Evolutionary conservation across 2,888 invertebrate species (phyloP).

Genomic region (Rutpela maculata): DNA sequence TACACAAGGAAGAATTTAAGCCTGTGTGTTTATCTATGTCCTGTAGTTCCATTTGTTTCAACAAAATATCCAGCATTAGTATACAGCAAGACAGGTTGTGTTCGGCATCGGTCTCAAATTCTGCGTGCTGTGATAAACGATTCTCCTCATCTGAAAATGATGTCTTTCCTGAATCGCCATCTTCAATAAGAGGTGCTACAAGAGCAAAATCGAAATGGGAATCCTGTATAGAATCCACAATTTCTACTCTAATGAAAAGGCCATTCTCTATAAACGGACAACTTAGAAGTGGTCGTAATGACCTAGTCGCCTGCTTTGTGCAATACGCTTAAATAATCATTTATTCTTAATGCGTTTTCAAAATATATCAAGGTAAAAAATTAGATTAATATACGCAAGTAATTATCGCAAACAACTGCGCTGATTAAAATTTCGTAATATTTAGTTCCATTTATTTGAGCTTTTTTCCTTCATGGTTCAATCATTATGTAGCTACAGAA

Average conservation of each 20-base stretch:
- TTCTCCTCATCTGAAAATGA: constrained; percentile 83
- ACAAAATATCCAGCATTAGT: constrained; percentile 94
- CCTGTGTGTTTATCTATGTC: constrained; percentile 89
- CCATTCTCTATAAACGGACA: constrained; percentile 44
- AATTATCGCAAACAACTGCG: too few relatives aligned
- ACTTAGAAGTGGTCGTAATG: constrained; percentile 18
- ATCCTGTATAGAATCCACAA: constrained; percentile 26
- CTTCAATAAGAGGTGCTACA: constrained; percentile 81
- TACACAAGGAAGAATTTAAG: constrained; percentile 84
- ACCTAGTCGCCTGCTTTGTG: not conserved
- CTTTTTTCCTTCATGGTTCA: too few relatives aligned
- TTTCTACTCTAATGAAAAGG: constrained; percentile 48
- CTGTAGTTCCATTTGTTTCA: constrained; percentile 95
- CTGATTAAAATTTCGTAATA: too few relatives aligned
- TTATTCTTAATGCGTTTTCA: too few relatives aligned
- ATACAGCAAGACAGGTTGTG: constrained; percentile 95
- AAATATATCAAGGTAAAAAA: not conserved
- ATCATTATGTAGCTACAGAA: too few relatives aligned
- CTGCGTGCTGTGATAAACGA: constrained; percentile 78
- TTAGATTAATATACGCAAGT: not conserved
- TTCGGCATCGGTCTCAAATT: constrained; percentile 83
- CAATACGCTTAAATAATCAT: too few relatives aligned
- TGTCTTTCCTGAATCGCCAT: constrained; percentile 80
- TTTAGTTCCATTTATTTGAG: too few relatives aligned
- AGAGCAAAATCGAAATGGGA: constrained; percentile 54